Conservation (phyloP, 2,888 invertebrate genomes). For the Noctua janthe region DNA sequence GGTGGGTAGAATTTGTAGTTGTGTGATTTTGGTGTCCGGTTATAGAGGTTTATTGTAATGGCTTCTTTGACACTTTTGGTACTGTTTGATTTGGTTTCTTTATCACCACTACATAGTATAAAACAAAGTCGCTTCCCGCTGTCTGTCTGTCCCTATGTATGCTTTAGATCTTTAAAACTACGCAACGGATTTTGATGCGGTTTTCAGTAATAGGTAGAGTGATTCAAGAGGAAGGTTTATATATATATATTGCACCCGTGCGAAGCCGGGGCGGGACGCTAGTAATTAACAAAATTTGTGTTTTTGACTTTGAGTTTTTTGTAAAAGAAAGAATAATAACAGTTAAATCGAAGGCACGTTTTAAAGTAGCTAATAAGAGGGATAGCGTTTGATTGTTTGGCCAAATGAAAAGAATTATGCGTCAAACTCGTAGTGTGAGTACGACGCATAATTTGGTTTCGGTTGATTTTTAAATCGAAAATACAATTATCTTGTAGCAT, state of each 20-base stretch:
- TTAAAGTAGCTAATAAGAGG: neutral
- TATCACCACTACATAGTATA: neutral
- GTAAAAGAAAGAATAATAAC: neutral
- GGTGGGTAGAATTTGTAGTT: constrained; percentile 30
- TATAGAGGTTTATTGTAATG: constrained; percentile 14
- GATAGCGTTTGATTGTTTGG: neutral
- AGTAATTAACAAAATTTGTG: neutral
- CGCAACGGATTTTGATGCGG: too few relatives aligned
- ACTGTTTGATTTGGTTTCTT: neutral
- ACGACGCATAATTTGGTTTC: too few relatives aligned
- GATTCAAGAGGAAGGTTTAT: too few relatives aligned
- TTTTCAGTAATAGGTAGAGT: too few relatives aligned
- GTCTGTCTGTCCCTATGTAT: too few relatives aligned
- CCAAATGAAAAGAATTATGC: neutral
- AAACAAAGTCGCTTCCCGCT: too few relatives aligned
- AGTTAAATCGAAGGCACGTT: neutral
- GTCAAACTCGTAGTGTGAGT: neutral
- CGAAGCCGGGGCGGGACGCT: too few relatives aligned
- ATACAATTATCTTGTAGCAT: too few relatives aligned
- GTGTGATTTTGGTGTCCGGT: neutral
- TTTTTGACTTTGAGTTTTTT: neutral
- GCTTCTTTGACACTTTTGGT: neutral
- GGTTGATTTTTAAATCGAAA: too few relatives aligned
- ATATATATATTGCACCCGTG: too few relatives aligned
- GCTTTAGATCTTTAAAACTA: too few relatives aligned